These are phyloP conservation scores for Bombus confusus DNA, from an alignment of 1,140 invertebrate genomes.

Conservation along the genomic window DNA sequence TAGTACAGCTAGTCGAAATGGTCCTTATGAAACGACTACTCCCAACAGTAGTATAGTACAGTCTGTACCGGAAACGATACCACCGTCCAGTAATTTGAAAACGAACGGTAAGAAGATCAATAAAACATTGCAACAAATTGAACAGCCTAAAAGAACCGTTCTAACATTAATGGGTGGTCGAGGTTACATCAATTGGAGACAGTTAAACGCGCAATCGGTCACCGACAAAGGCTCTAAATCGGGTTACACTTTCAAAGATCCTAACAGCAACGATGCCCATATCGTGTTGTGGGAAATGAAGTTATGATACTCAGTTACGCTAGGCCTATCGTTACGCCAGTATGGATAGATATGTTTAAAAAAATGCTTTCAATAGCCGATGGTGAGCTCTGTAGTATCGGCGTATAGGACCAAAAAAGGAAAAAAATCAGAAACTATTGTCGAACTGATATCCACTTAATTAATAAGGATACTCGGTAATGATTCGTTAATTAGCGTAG, in stretches of 20 bases:
- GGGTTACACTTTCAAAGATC: constrained; percentile 80
- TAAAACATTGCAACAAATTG: constrained; percentile 78
- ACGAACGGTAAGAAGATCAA: constrained; percentile 72
- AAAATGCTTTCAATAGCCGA: constrained; percentile 32
- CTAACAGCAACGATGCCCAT: constrained; percentile 91
- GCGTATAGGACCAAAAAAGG: constrained; percentile 59
- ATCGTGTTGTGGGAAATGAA: constrained; percentile 96
- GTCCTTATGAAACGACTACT: constrained; percentile 78
- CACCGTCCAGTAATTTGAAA: constrained; percentile 60
- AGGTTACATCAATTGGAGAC: constrained; percentile 93
- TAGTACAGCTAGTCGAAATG: constrained; percentile 87
- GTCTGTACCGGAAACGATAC: constrained; percentile 42
- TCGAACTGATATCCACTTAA: constrained; percentile 46
- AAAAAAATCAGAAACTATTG: background rate
- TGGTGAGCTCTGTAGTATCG: constrained; percentile 14
- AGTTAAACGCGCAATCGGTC: constrained; percentile 78
- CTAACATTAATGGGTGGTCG: constrained; percentile 93
- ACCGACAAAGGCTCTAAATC: constrained; percentile 77
- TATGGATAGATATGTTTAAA: constrained; percentile 39
- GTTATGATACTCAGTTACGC: constrained; percentile 84
- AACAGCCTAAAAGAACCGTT: constrained; percentile 88
- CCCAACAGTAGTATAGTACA: constrained; percentile 59
- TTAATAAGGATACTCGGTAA: constrained; percentile 37
- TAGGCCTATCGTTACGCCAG: constrained; percentile 37
- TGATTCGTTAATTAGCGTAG: constrained; percentile 29